These are phyloP conservation scores for Engystomops pustulosus DNA, from an alignment of 2,113 vertebrate genomes.

Conservation along the genomic window DNA sequence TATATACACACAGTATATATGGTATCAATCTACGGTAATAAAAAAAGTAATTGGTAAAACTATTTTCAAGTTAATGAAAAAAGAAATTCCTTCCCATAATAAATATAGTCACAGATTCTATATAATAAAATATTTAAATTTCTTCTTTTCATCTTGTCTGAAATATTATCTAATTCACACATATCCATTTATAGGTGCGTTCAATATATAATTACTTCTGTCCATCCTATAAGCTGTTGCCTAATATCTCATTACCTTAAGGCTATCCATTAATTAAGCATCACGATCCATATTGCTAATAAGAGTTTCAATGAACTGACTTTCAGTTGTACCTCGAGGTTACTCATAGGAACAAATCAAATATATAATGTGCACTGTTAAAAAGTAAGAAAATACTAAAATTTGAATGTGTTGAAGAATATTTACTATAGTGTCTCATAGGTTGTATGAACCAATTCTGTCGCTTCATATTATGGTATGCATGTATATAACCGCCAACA, in stretches of 20 bases:
- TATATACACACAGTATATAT: too few relatives aligned
- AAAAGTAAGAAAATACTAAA: not conserved
- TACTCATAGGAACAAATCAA: not conserved
- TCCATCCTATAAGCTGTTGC: not conserved
- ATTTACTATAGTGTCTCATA: not conserved
- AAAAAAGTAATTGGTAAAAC: too few relatives aligned
- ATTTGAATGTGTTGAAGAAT: not conserved
- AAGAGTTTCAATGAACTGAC: not conserved
- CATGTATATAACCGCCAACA: too few relatives aligned
- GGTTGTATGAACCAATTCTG: too few relatives aligned
- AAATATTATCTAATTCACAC: too few relatives aligned
- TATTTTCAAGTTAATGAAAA: too few relatives aligned
- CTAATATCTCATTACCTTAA: not conserved
- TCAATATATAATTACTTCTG: not conserved
- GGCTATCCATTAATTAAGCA: not conserved
- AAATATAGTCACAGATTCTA: not conserved
- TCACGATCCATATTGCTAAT: not conserved
- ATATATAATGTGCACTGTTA: not conserved
- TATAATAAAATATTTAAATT: too few relatives aligned
- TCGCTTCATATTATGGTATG: too few relatives aligned
- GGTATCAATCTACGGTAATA: too few relatives aligned
- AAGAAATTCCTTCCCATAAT: not conserved
- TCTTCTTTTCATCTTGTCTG: too few relatives aligned
- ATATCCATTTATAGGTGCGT: not conserved
- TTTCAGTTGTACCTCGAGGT: not conserved